A percentile compares a stretch with the other conserved stretches of the same genome.
Evolutionary conservation across 2,797 vertebrate species (phyloP).

Genomic region (Chelon labrosus): DNA sequence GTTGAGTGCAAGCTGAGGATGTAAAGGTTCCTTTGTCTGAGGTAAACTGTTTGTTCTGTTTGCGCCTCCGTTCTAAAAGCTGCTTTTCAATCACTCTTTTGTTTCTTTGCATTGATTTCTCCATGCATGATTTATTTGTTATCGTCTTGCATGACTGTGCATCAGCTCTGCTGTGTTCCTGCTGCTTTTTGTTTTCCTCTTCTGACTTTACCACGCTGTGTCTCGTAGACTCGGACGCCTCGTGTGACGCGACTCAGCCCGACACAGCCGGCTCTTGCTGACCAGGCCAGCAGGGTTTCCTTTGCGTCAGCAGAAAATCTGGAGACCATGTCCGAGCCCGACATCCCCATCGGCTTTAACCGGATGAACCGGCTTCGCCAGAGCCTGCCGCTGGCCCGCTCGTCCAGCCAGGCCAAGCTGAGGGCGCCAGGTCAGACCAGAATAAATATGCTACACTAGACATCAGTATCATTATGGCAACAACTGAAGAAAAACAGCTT

Average conservation of each 20-base stretch:
- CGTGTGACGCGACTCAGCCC: constrained; percentile 86
- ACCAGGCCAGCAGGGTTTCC: constrained; percentile 92
- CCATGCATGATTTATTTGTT: neutral
- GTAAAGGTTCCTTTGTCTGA: constrained; percentile 33
- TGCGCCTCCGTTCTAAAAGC: neutral
- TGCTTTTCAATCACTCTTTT: neutral
- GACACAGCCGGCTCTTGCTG: constrained; percentile 90
- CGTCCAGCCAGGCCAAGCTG: constrained; percentile 95
- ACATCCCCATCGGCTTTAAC: constrained; percentile 94
- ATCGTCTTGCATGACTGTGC: too few relatives aligned
- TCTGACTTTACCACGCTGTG: neutral
- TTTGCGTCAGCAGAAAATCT: constrained; percentile 95
- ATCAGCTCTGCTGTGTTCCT: neutral
- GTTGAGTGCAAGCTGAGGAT: constrained; percentile 11
- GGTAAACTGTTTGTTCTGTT: constrained; percentile 33
- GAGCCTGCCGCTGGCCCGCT: constrained; percentile 95
- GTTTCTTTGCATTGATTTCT: constrained; percentile 20
- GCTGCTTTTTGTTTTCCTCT: neutral
- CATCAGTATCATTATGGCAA: neutral
- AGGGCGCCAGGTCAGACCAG: constrained; percentile 90
- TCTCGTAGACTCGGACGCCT: constrained; percentile 79
- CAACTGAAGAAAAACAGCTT: neutral
- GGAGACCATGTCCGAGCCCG: constrained; percentile 96
- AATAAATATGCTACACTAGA: neutral
- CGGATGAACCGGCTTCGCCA: constrained; percentile 98